Base-by-base conservation (phyloP, 2,888 invertebrate genomes). In the Neocrepidodera transversa region DNA sequence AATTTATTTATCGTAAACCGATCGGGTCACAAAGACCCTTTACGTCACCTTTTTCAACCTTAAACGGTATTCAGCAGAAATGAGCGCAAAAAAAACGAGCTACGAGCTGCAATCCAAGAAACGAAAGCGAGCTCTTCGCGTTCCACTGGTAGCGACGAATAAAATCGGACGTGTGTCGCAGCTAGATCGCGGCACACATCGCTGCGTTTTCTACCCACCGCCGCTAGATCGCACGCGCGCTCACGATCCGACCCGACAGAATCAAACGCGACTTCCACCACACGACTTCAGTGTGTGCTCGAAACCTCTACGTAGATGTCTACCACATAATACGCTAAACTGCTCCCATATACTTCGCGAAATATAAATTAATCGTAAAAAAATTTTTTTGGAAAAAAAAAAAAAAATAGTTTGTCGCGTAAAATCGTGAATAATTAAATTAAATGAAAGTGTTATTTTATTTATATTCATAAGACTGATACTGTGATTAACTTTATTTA, bases 281-380 rank as follows among this genome's bases (percentile, higher is more conserved):
- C 18, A 53, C 77, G 80, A 81, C 79, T 82, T 83, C 83, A 83
- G 83, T 83, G 79, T 82, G 81, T 81, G 82, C 76, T 80, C 71
- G 76, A 73, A 73, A 76, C 73, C 71, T 74, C 76, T 71, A 69
- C 68, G 74, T 71, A 74, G 77, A 74, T 72, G 74, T 74, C 63
- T n/a, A 70, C 68, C 52, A 58, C 56, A 69, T 64, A n/a, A n/a
- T n/a, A 68, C 68, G 65, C 68, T 68, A 71, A 68, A 66, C 68
- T 69, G 70, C n/a, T n/a, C n/a, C 68, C 67, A 67, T 70, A 70
- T 69, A 76, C 68, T 72, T 72, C 76, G 78, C 76, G 76, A 75
- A 70, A 70, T 68, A 60, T 50, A n/a, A n/a, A n/a, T n/a, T n/a
- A n/a, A n/a, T n/a, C n/a, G n/a, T n/a, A n/a, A n/a, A n/a, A n/a